Conservation (phyloP, 2,797 vertebrate genomes). For the Halcyon smyrnensis region DNA sequence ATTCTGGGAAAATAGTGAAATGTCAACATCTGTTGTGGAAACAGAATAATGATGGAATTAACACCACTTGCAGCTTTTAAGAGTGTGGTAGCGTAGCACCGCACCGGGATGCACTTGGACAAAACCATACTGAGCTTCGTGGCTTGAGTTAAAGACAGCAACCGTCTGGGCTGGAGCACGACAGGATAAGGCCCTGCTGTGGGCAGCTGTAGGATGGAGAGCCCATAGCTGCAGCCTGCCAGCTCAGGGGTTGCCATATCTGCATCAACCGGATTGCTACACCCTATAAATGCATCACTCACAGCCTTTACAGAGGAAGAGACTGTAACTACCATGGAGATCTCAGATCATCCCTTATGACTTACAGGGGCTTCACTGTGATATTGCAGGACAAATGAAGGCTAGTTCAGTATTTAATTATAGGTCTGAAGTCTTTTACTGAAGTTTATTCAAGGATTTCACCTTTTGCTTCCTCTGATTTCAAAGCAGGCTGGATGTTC, state of each 20-base stretch:
- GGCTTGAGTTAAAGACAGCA: not conserved
- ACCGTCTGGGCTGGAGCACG: not conserved
- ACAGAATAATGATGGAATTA: constrained; percentile 57
- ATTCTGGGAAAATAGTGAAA: constrained; percentile 72
- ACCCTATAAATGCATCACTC: not conserved
- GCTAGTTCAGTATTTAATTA: not conserved
- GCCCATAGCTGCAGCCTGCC: not conserved
- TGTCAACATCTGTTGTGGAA: constrained; percentile 77
- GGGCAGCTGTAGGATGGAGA: not conserved
- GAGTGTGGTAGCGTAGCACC: not conserved
- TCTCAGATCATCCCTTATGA: not conserved
- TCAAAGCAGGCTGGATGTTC: not conserved
- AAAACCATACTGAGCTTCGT: not conserved
- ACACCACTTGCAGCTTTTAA: constrained; percentile 13
- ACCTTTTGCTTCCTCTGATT: not conserved
- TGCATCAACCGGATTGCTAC: not conserved
- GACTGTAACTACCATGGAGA: not conserved
- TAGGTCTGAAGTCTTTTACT: not conserved
- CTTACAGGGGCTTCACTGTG: not conserved
- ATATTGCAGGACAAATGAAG: not conserved
- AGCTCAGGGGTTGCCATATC: not conserved
- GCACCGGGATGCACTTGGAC: not conserved
- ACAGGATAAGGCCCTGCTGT: not conserved
- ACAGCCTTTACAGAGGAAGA: not conserved
- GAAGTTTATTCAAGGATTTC: not conserved